A percentile compares a stretch with the other conserved stretches of the same genome.
Conservation (phyloP, 2,797 vertebrate species). For the Holocentrus rufus region DNA sequence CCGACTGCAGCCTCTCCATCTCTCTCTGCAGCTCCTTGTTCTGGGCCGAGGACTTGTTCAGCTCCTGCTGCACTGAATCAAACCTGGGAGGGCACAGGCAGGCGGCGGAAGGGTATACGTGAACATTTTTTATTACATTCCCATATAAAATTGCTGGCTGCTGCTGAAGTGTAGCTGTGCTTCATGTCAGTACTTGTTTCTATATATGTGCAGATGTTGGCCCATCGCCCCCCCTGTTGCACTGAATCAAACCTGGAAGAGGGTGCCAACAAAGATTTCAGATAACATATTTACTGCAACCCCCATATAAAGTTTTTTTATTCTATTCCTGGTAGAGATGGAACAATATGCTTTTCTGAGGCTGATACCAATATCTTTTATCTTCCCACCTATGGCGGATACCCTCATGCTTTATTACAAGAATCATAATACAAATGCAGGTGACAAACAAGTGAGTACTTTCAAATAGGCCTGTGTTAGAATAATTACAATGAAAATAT, state of each 20-base stretch:
- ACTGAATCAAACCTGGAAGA: conserved; percentile 82
- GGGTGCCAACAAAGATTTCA: neutral
- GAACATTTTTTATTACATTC: conserved; percentile 3
- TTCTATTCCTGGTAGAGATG: neutral
- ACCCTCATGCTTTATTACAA: no score
- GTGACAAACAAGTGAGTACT: no score
- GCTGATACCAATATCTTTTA: no score
- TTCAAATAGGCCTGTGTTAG: no score
- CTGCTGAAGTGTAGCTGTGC: conserved; percentile 1
- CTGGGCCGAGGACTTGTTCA: conserved; percentile 91
- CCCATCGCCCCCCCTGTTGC: conserved; percentile 70
- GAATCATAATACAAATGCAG: no score
- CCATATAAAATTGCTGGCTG: conserved; percentile 11
- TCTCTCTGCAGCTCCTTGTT: conserved; percentile 98
- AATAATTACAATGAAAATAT: no score
- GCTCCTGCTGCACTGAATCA: conserved; percentile 93
- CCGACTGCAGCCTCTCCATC: conserved; percentile 94
- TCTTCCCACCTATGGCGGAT: no score
- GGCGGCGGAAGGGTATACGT: neutral
- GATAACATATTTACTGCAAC: conserved; percentile 2
- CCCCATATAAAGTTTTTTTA: neutral
- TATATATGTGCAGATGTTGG: neutral
- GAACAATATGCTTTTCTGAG: no score
- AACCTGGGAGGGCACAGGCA: conserved; percentile 79
- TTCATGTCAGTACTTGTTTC: conserved; percentile 3